These are phyloP conservation scores for Microctonus brassicae DNA, from an alignment of 2,888 invertebrate genomes.

Conservation along the genomic window DNA sequence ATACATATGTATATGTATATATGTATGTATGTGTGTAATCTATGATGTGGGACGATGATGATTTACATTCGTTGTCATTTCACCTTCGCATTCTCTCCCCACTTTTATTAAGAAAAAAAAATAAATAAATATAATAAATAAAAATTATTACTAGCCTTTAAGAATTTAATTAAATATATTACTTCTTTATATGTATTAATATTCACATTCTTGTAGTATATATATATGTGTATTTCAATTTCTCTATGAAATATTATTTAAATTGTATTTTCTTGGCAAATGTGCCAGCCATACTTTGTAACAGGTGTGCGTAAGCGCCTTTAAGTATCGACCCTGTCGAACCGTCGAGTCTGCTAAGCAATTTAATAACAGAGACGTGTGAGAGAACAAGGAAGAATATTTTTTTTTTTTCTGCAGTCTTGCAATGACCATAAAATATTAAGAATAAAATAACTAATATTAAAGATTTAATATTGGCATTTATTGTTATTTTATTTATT, in stretches of 20 bases:
- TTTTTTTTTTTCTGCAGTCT: slow-evolving; percentile 8
- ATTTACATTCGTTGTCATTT: slow-evolving; percentile 28
- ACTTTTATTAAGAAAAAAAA: background rate
- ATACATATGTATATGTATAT: background rate
- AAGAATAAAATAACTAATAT: background rate
- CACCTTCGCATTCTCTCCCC: slow-evolving; percentile 18
- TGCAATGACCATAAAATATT: background rate
- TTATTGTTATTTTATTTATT: background rate
- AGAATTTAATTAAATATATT: background rate
- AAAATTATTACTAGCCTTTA: background rate
- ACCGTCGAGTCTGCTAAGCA: background rate
- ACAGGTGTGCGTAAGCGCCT: slow-evolving; percentile 35
- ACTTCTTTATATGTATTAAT: background rate
- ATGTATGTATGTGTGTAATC: background rate
- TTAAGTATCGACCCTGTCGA: slow-evolving; percentile 34
- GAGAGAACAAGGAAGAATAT: background rate
- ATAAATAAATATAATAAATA: background rate
- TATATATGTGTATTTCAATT: background rate
- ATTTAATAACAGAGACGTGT: background rate
- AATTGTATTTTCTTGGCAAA: background rate
- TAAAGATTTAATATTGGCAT: background rate
- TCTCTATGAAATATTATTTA: background rate
- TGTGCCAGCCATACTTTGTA: slow-evolving; percentile 9
- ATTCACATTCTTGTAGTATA: background rate
- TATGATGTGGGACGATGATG: slow-evolving; percentile 37